Evolutionary conservation across 2,113 vertebrate genomes (phyloP), one percentile per base, ranked within the genome.

Genomic region (Heterotis niloticus): DNA sequence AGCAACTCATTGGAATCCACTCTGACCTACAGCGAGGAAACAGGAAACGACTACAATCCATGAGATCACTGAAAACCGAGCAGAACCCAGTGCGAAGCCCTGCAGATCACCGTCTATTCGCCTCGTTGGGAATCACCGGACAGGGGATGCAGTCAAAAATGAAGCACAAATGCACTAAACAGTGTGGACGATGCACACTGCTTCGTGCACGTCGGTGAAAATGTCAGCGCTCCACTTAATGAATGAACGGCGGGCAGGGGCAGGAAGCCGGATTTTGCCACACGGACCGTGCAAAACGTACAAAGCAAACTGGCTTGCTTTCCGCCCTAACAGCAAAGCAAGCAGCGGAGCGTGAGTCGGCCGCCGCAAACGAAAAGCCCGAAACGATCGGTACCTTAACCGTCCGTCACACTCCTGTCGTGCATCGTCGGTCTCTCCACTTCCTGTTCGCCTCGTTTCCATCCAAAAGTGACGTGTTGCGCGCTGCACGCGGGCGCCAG

Each of bases 341-440:
- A 62, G 12, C 18, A 20, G 59, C 13, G 1, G 10, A 20, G 59
- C 13, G 44, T n/a, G 7, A 51, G 26, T 24, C 18, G 52, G 20
- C 66, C 24, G 66, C 14, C 71, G 69, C 23, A 28, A 44, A n/a
- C 13, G 10, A 57, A 29, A 62, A 56, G 2, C 26, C 52, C 26
- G 34, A 0, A 18, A 28, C 10, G 5, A 75, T 57, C 28, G 64
- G 68, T 78, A 84, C 79, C 78, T 83, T 66, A 83, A 28, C 3
- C 28, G 70, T 76, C 70, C 76, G 65, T 77, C 57, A 87, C 86
- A 7, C 20, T 86, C 86, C 88, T 86, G 84, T 82, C 80, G 82
- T 80, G 88, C 91, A 91, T 92, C 66, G 73, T 89, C 83, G 81
- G 83, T 51, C 64, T 80, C 84, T 77, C 85, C 62, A 86, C 90